Base-by-base conservation (phyloP, 2,113 vertebrate species). In the Lepisosteus osseus region DNA sequence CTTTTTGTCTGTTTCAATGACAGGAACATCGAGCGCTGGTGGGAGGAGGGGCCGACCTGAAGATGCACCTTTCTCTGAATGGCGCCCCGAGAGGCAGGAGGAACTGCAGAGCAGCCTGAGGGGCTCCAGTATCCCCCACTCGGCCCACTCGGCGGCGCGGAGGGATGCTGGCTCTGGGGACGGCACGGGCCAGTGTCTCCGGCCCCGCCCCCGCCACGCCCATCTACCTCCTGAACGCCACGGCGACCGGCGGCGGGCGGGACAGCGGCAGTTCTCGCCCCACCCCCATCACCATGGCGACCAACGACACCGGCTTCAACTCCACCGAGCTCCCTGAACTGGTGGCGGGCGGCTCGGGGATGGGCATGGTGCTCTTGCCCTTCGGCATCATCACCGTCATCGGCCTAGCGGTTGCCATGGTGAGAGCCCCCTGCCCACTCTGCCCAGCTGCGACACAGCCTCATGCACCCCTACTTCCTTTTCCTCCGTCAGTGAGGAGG, bases 381-480 rank as follows among this genome's bases (percentile, higher is more conserved):
- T 94, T 99, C 56, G 96, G 96, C 67, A 95, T 99, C 86, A 92
- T 98, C 87, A 97, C 94, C 11, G 89, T 98, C 78, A 94, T 99
- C 56, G 95, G 94, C 13, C 82, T 99, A 87, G 93, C 94, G 29
- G 90, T 99, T 80, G 94, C 93, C 3, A 85, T 97, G 92, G 97
- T 99, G 88, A 94, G 95, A 8, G 73, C 66, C 54, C 4, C 7
- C n/a, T n/a, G 9, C 6, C 51, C 40, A 0, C 41, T 9, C 47
- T 51, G 47, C 29, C 29, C 29, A 29, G 29, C 29, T 29, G 29
- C 29, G 29, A 29, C 29, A 2, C 29, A 29, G 29, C 29, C 29
- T 29, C 29, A 29, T 29, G 2, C 29, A 29, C 29, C 29, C 29
- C 29, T 1, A 29, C 29, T 29, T 29, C 29, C 29, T 29, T 29